Evolutionary conservation across 2,888 invertebrate species (phyloP).

Genomic region (Agelastica alni): DNA sequence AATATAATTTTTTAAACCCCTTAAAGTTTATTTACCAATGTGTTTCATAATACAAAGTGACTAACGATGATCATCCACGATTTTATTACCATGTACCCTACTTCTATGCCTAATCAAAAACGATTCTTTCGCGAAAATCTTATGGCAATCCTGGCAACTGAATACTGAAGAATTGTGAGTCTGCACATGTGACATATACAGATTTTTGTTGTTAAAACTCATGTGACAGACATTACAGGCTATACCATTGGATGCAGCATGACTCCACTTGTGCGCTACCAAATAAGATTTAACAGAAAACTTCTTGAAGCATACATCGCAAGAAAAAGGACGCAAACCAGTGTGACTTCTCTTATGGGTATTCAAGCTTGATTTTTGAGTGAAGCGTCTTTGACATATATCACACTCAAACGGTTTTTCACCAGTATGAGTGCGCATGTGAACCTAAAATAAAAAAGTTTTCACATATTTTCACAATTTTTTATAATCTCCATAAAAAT

Average conservation of each 20-base stretch:
- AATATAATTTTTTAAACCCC: no score
- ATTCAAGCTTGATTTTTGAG: conserved; percentile 80
- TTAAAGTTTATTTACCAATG: no score
- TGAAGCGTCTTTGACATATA: conserved; percentile 75
- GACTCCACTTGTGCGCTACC: conserved; percentile 80
- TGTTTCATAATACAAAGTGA: no score
- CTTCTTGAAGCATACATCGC: conserved; percentile 78
- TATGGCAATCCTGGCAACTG: conserved; percentile 75
- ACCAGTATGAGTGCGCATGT: conserved; percentile 80
- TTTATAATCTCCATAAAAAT: no score
- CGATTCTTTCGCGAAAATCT: conserved; percentile 76
- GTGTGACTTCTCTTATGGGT: conserved; percentile 82
- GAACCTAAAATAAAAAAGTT: conserved; percentile 63
- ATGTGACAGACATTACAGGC: conserved; percentile 74
- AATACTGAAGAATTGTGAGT: conserved; percentile 73
- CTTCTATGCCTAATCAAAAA: conserved; percentile 79
- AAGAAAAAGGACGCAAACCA: conserved; percentile 77
- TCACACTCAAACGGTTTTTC: conserved; percentile 77
- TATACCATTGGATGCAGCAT: conserved; percentile 70
- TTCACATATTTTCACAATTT: no score
- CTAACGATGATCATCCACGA: conserved; percentile 4
- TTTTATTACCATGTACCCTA: conserved; percentile 66
- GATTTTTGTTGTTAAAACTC: conserved; percentile 74
- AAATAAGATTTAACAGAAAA: conserved; percentile 83
- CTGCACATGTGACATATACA: conserved; percentile 77